Percentiles rank a stretch among this genome's conserved stretches.
phyloP scores from a whole-genome alignment of 2,113 vertebrate species.

The Falcunculus frontatus region DNA sequence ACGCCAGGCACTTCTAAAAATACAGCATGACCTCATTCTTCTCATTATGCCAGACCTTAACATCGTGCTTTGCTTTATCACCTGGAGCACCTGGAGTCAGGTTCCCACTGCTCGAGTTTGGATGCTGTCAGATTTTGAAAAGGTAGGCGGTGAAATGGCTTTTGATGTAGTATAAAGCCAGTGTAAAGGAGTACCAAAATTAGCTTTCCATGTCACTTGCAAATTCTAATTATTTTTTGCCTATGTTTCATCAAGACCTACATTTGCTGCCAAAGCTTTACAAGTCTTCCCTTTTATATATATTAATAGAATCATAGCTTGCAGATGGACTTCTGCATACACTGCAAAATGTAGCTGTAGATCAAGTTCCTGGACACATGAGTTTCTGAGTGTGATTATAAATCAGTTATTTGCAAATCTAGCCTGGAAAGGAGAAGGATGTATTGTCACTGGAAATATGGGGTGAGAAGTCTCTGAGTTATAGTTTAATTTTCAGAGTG shows the following conservation, averaged over 20 bases:
- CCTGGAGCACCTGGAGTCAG: conserved; percentile 46
- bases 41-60: neutral
- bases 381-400: neutral
- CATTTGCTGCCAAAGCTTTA: conserved; percentile 4
- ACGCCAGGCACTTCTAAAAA: conserved; percentile 42
- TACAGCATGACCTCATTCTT: conserved; percentile 55
- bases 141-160: neutral
- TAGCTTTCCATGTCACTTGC: neutral
- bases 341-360: neutral
- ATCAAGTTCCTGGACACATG: neutral
- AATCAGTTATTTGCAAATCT: neutral
- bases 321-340: neutral
- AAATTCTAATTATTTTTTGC: conserved; percentile 25
- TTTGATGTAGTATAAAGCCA: neutral
- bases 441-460: neutral
- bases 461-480: neutral
- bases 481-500: neutral
- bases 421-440: neutral
- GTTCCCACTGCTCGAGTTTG: neutral
- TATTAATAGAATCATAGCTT: neutral
- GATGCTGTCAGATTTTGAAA: conserved; percentile 40
- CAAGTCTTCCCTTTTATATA: neutral
- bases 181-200: neutral
- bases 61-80: conserved; percentile 23
- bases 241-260: neutral